Base-by-base conservation (phyloP, 2,888 invertebrate genomes). In the Andrena fulva region DNA sequence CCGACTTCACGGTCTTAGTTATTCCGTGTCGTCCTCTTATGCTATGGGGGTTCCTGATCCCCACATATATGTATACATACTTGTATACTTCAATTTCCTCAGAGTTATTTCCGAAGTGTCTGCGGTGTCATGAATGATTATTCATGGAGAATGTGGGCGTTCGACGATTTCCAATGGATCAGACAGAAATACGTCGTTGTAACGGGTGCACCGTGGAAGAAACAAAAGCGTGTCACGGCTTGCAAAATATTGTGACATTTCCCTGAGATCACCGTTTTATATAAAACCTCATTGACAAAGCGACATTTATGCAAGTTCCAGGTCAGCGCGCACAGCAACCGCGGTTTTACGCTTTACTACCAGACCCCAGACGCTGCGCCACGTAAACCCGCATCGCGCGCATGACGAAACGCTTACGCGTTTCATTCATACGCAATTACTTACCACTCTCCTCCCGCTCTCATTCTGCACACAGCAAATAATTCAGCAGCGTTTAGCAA, bases 211-310 rank as follows among this genome's bases (percentile, higher is more conserved):
- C 42, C 42, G 42, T 42, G 42, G 42, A 59, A 68, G 76, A 54
- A 59, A 60, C 24, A 12, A 52, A 52, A 64, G 60, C 64, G n/a
- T 31, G 59, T 27, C 78, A 10, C 20, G 29, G 54, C 12, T 48
- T n/a, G 50, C 52, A 70, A 27, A 12, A 35, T 70, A 29, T 70
- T 33, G 64, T 77, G 70, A 80, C 60, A 60, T 78, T 78, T 29
- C 42, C 71, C 66, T 74, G 80, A 70, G 80, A 71, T 77, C 80
- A 80, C 33, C 78, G 66, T 52, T 71, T 77, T 70, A 70, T 77
- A 78, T 78, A 66, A 77, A 71, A 60, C 70, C n/a, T 10, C 78
- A 80, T 80, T 71, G 78, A 71, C 80, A 80, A 80, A 77, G 80
- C 78, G 66, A 12, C 71, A 16, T 80, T 78, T 71, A 80, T 77